phyloP scores from a whole-genome alignment of 2,113 vertebrate species.

The Sylvia atricapilla region DNA sequence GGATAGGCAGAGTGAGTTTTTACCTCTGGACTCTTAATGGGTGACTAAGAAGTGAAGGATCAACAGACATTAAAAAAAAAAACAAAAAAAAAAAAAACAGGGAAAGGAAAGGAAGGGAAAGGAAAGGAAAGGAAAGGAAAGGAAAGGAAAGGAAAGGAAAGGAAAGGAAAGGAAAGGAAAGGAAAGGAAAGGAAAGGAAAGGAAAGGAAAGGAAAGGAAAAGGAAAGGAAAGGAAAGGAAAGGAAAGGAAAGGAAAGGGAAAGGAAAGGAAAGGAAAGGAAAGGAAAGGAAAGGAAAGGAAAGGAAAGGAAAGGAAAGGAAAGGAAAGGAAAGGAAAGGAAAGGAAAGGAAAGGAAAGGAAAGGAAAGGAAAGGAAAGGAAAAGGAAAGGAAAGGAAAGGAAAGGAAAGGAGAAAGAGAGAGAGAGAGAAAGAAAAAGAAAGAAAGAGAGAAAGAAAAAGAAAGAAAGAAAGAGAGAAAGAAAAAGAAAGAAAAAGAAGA shows the following conservation, averaged over 20 bases:
- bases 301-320: too few species aligned
- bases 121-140: too few species aligned
- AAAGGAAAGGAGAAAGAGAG: fast-evolving
- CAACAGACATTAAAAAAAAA: not conserved
- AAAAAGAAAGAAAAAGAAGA: too few species aligned
- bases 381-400: fast-evolving
- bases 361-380: too few species aligned
- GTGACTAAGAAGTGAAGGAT: not conserved
- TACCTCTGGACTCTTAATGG: not conserved
- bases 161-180: fast-evolving
- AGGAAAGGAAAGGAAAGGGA: not conserved
- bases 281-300: fast-evolving
- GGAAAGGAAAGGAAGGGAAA: too few species aligned
- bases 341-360: not conserved
- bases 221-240: too few species aligned
- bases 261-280: too few species aligned
- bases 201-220: too few species aligned
- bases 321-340: too few species aligned
- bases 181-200: fast-evolving
- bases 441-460: too few species aligned
- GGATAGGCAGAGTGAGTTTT: not conserved
- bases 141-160: not conserved
- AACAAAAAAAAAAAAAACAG: fast-evolving
- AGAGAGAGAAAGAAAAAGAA: fast-evolving
- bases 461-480: too few species aligned